A percentile compares a stretch with the other conserved stretches of the same genome.
Evolutionary conservation across 1,140 invertebrate genomes (phyloP).

Genomic region (Chironomus tepperi): DNA sequence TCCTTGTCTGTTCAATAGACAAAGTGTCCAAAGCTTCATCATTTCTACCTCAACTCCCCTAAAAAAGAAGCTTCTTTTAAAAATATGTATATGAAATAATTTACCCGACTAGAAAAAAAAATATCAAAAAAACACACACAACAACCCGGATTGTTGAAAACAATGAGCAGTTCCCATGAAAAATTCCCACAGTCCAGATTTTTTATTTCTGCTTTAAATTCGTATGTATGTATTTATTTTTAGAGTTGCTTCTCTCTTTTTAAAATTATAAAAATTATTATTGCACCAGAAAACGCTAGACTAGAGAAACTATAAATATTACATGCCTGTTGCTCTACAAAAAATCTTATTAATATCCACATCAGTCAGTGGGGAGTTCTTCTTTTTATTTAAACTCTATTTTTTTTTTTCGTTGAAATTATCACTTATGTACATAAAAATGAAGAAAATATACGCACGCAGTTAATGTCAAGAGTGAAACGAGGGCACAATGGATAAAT

Average conservation of each 20-base stretch:
- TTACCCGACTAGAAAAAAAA: too few relatives aligned
- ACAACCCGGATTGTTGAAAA: conserved; percentile 3
- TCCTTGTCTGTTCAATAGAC: too few relatives aligned
- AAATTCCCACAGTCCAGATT: conserved; percentile 22
- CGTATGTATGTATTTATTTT: too few relatives aligned
- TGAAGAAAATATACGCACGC: neutral
- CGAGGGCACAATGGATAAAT: neutral
- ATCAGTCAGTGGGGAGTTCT: too few relatives aligned
- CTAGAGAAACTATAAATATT: conserved; percentile 14
- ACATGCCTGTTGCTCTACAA: neutral
- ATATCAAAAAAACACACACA: neutral
- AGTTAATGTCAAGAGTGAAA: neutral
- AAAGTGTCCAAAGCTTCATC: too few relatives aligned
- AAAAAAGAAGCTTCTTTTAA: too few relatives aligned
- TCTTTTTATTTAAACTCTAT: too few relatives aligned
- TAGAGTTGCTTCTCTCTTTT: neutral
- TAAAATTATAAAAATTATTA: neutral
- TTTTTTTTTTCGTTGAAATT: too few relatives aligned
- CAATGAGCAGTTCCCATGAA: conserved; percentile 19
- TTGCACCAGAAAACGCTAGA: conserved; percentile 2
- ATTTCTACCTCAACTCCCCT: too few relatives aligned
- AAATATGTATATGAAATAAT: too few relatives aligned
- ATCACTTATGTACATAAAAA: too few relatives aligned
- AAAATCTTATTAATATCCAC: too few relatives aligned
- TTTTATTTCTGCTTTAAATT: neutral